Evolutionary conservation across 2,888 invertebrate genomes (phyloP), one percentile per base, ranked within the genome.

Genomic region (Pheosia gnoma): DNA sequence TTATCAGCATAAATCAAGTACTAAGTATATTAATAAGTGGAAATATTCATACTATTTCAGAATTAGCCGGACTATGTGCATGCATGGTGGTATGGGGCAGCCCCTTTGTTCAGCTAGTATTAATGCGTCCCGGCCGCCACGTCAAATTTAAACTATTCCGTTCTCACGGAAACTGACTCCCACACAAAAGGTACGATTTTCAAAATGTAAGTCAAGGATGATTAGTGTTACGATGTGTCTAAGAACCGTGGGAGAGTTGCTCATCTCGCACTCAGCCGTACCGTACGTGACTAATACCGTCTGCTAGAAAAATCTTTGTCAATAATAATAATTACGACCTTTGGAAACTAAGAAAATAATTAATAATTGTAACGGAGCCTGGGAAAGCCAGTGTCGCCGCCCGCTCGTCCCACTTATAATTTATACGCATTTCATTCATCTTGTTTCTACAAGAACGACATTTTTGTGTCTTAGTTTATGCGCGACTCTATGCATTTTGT

Each of bases 161-260:
- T 91, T 93, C 91, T 89, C 91, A 91, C 89, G 90, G 86, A 89
- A 89, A 87, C 85, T 76, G 75, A 83, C 80, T 87, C 84, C 83
- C 86, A 86, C 85, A 89, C 87, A 90, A 91, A 90, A 91, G 91
- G 90, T 90, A 87, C 84, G 86, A 89, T 89, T 88, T 88, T 86
- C 79, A 86, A 89, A 90, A 91, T 88, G 88, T 91, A 87, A 90
- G 91, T 88, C 91, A 92, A 91, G 91, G 90, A 89, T 90, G 85
- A 85, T 85, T 85, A 82, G 86, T 87, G 80, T 83, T 83, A 81
- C 83, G 84, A 84, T 82, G 83, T 78, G 80, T 81, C 79, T 85
- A 81, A 81, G 84, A 83, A 87, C 85, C 90, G 91, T 91, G 91
- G 89, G 90, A 91, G 82, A 87, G 81, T 81, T 80, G 76, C 76